Percentiles rank a stretch among this genome's conserved stretches.
phyloP scores from a whole-genome alignment of 2,797 vertebrate genomes.

The Gymnothorax javanicus region DNA sequence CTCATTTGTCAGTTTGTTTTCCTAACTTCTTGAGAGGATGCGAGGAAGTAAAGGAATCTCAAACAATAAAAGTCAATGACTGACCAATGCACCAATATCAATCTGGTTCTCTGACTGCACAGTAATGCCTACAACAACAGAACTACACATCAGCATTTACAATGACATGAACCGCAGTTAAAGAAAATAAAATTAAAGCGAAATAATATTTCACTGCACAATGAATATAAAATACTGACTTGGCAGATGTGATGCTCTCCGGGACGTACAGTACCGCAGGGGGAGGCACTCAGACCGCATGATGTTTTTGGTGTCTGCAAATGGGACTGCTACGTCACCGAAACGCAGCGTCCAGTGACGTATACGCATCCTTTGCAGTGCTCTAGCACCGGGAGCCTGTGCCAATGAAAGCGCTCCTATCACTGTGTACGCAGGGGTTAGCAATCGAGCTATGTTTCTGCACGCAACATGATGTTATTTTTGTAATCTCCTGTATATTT shows the following conservation, averaged over 20 bases:
- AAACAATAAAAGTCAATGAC: background rate
- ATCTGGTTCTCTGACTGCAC: background rate
- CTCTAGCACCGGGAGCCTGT: conserved; percentile 73
- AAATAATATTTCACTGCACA: background rate
- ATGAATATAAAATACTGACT: background rate
- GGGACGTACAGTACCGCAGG: background rate
- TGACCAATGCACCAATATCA: background rate
- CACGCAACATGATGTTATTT: conserved; percentile 56
- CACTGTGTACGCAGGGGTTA: conserved; percentile 61
- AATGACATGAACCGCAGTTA: background rate
- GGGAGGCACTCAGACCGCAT: background rate
- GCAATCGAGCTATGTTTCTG: conserved; percentile 70
- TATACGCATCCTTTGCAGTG: conserved; percentile 71
- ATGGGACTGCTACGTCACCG: conserved; percentile 50
- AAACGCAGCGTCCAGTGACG: conserved; percentile 61
- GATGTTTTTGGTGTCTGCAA: background rate
- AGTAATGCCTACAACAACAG: background rate
- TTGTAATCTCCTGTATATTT: conserved; percentile 35
- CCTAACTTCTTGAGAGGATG: background rate
- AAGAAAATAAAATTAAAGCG: background rate
- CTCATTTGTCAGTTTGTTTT: background rate
- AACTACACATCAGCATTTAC: background rate
- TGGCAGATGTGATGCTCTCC: background rate
- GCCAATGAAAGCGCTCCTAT: conserved; percentile 64
- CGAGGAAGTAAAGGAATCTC: background rate